Percentiles rank a stretch among this genome's conserved stretches.
Evolutionary conservation across 2,888 invertebrate species (phyloP).

Genomic region (Stenodera caucasica): DNA sequence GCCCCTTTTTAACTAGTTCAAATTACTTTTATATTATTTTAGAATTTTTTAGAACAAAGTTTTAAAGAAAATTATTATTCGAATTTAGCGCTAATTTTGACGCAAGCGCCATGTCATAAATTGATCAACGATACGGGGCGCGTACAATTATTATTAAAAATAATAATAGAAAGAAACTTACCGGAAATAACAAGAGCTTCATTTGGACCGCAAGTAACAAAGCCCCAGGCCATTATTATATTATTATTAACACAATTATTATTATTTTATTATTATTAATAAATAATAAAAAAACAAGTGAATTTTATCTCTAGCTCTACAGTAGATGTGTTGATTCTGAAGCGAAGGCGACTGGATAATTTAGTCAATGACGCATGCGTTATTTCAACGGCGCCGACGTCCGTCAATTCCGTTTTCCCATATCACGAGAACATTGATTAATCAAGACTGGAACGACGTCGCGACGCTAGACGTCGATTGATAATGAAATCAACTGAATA

Average conservation of each 20-base stretch:
- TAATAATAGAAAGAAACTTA: conserved; percentile 52
- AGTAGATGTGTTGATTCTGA: neutral
- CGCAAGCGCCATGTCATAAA: neutral
- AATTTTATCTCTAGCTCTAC: neutral
- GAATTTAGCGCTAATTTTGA: neutral
- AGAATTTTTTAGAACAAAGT: too few species aligned
- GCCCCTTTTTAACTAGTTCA: neutral
- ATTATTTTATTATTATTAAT: neutral
- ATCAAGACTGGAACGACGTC: neutral
- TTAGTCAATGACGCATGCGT: neutral
- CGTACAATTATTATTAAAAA: neutral
- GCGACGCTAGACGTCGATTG: neutral
- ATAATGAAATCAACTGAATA: neutral
- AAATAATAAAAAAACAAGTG: neutral
- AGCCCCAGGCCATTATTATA: conserved; percentile 70
- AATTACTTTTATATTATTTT: neutral
- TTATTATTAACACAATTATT: too few species aligned
- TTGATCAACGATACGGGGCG: neutral
- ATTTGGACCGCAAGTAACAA: conserved; percentile 93
- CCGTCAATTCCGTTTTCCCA: neutral
- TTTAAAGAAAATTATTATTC: neutral
- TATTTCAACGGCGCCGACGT: neutral
- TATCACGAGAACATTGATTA: neutral
- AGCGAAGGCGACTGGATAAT: neutral
- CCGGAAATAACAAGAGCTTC: conserved; percentile 94